Base-by-base conservation (phyloP, 1,140 invertebrate species). In the Parasteatoda tepidariorum region DNA sequence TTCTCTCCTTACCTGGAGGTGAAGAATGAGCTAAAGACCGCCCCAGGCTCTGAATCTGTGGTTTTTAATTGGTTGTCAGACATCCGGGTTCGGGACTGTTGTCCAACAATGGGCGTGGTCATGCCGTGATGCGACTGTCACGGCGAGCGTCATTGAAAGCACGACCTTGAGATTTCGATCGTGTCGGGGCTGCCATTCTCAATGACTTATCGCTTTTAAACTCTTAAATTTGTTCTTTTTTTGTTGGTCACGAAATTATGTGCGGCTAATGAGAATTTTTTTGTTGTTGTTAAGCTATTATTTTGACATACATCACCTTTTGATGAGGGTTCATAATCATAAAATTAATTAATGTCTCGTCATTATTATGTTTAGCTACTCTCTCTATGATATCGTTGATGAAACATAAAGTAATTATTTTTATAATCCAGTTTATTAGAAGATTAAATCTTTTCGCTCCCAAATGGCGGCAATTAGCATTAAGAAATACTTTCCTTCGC, bases 11-110 rank as follows among this genome's bases (percentile, higher is more conserved):
- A 76, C 73, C 73, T 76, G 73, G 38, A 76, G 73, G 73, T 41
- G 64, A 76, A 76, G 73, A 76, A 59, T 59, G 31, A 76, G 64
- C 73, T 33, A 38, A 48, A 41, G 30, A 76, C 73, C 73, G 73
- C 73, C 73, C 73, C 24, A 33, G 73, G 73, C 59, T 11, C n/a
- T 30, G 28, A 75, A n/a, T 30, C 15, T 24, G 30, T 2, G 71
- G 26, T 41, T 55, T 48, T 71, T 82, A 82, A 82, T 82, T 82
- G 78, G 78, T n/a, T 71, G 66, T 34, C 78, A 59, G 78, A 82
- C 78, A 82, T 82, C 78, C 78, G 78, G 78, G 78, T 82, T 82
- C 78, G 78, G 78, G 68, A 64, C 78, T 31, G 48, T 55, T 82
- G 78, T 82, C 78, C 78, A 54, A 62, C 48, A 31, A 24, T 70